phyloP scores from a whole-genome alignment of 2,113 vertebrate genomes.

The Saguinus midas region DNA sequence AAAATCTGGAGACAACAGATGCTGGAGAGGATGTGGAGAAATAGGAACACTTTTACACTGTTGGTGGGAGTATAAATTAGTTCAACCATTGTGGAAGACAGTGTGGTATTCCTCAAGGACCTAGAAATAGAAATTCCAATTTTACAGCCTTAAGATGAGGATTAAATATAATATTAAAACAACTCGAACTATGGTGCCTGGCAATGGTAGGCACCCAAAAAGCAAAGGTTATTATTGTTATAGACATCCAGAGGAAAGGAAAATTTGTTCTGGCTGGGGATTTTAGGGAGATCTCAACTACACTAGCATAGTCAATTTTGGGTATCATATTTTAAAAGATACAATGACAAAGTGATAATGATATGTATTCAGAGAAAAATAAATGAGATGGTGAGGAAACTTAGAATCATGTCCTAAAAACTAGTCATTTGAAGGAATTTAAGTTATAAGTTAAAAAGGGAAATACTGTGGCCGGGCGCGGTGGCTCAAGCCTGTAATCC shows the following conservation, averaged over 20 bases:
- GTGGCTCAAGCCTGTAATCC: too few species aligned
- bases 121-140: neutral
- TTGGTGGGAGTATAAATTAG: too few species aligned
- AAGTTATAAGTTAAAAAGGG: neutral
- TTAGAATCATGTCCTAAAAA: neutral
- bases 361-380: neutral
- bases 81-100: too few species aligned
- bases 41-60: too few species aligned
- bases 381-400: neutral
- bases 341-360: neutral
- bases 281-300: neutral
- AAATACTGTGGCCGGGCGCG: too few species aligned
- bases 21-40: too few species aligned
- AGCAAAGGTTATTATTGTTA: neutral
- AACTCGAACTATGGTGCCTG: neutral
- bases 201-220: neutral
- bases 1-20: too few species aligned
- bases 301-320: neutral
- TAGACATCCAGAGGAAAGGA: neutral
- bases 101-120: too few species aligned
- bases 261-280: neutral
- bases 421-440: neutral
- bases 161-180: neutral
- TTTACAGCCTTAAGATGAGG: neutral
- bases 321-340: neutral